Evolutionary conservation across 2,113 vertebrate genomes (phyloP), one percentile per base, ranked within the genome.

Genomic region (Bubo scandiacus): DNA sequence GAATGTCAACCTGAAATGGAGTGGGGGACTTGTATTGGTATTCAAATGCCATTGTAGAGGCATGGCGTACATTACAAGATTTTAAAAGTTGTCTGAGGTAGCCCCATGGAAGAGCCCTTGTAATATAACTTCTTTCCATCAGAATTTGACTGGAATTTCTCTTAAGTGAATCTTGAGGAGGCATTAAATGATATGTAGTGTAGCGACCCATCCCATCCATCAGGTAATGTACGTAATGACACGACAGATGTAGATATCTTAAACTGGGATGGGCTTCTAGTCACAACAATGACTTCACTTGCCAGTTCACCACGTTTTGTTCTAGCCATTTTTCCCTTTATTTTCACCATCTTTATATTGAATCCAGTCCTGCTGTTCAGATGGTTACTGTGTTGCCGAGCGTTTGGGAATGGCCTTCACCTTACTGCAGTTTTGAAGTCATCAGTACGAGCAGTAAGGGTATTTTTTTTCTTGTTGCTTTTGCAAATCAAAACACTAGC

Each of bases 11-110:
- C 23, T 15, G 47, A 32, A 65, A 30, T 3, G 13, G 17, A 80
- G 34, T 0, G 2, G 11, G 25, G 20, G 34, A 23, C 1, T 1
- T 12, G 36, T n/a, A 1, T 42, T 52, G 47, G 11, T 22, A 14
- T 14, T 30, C 42, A 23, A 11, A 12, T 26, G 55, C 38, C 73
- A 6, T 8, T 13, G 32, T 4, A n/a, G 12, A 42, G 47, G 36
- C 58, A 12, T 0, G n/a, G 22, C 11, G 1, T 12, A 8, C 6
- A 2, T 22, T 6, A 17, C 45, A 12, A 22, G 52, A 4, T 20
- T 17, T 32, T 5, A 5, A 20, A 43, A 36, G 27, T 12, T 42
- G 29, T 9, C 25, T 19, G n/a, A 25, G 26, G 79, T 4, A 12
- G 34, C 20, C 32, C 19, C 14, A 3, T 6, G 47, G 79, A 29